A percentile compares a stretch with the other conserved stretches of the same genome.
Evolutionary conservation across 1,140 invertebrate species (phyloP).

Genomic region (Zaprionus ornatus): DNA sequence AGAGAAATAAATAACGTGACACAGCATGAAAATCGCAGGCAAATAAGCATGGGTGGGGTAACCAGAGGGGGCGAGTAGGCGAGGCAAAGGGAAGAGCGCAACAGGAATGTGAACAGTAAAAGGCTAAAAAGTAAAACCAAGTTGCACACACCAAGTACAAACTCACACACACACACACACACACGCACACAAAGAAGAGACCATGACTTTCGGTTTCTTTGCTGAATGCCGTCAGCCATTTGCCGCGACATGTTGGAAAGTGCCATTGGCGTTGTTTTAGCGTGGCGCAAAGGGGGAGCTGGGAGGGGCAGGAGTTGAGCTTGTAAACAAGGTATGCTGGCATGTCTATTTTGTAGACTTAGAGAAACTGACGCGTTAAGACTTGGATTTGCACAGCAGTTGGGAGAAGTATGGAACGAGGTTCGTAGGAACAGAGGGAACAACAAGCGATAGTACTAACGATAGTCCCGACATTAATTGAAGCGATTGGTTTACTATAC

Average conservation of each 20-base stretch:
- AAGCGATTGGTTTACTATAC: background rate
- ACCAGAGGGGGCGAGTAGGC: background rate
- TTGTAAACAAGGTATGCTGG: conserved; percentile 38
- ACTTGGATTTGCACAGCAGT: conserved; percentile 15
- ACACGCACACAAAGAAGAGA: conserved; percentile 1
- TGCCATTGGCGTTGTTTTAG: conserved; percentile 7
- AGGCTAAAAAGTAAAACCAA: conserved; percentile 57
- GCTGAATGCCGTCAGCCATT: conserved; percentile 49
- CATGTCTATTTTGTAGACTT: conserved; percentile 31
- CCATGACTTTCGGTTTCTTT: conserved; percentile 60
- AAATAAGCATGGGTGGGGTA: conserved; percentile 10
- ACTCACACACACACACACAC: conserved; percentile 9
- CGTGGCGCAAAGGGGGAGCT: background rate
- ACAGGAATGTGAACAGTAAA: conserved; percentile 54
- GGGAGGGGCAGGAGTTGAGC: background rate
- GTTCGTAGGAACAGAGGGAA: background rate
- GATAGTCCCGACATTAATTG: background rate
- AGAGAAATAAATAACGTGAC: conserved; percentile 67
- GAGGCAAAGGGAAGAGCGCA: conserved; percentile 20
- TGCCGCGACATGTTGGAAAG: conserved; percentile 49
- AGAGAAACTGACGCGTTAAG: conserved; percentile 42
- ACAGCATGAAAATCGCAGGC: conserved; percentile 56
- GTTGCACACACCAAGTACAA: background rate
- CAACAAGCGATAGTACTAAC: background rate
- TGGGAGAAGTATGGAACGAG: conserved; percentile 6